Evolutionary conservation across 2,797 vertebrate genomes (phyloP), one percentile per base, ranked within the genome.

Genomic region (Chelonia mydas): DNA sequence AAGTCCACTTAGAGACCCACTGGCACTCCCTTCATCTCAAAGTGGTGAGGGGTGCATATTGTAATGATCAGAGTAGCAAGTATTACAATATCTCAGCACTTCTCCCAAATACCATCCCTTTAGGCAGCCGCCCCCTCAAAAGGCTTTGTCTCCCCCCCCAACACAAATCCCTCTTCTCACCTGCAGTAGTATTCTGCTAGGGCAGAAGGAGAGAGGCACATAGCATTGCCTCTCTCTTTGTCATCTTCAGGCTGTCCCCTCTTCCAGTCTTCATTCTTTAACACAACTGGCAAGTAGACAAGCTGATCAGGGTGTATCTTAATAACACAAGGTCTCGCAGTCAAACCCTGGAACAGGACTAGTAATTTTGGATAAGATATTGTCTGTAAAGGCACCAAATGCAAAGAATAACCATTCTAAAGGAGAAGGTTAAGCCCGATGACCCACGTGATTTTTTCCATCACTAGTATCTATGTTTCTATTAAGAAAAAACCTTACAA

Each of bases 401-500:
- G 81, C 94, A 94, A 87, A 78, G 89, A 92, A 81, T 89, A 86
- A 51, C 89, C 84, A 72, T 93, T 94, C 85, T 92, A 80, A 68
- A 92, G 79, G 87, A 51, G 87, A 86, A 83, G 85, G 81, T 94
- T 90, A 84, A 95, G 89, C 81, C 23, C 41, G 77, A 50, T 90
- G 91, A 96, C 93, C 88, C 68, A 61, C 79, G 79, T 76, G 55
- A 94, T 97, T 95, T 96, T 94, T 85, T 87, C 88, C 94, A 93
- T 84, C 87, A 84, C 92, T 41, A 17, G 86, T 68, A 1, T 82
- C 79, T 88, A 10, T 91, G 88, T 93, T 95, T 92, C 93, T 89
- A 31, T 94, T 87, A 90, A 0, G 41, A 80, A 93, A 95, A 89
- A 95, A 90, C 50, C 3, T 0, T 79, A 33, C 80, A 87, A 86